Evolutionary conservation across 2,888 invertebrate species (phyloP), one percentile per base, ranked within the genome.

Genomic region (Allolobophora icterica): DNA sequence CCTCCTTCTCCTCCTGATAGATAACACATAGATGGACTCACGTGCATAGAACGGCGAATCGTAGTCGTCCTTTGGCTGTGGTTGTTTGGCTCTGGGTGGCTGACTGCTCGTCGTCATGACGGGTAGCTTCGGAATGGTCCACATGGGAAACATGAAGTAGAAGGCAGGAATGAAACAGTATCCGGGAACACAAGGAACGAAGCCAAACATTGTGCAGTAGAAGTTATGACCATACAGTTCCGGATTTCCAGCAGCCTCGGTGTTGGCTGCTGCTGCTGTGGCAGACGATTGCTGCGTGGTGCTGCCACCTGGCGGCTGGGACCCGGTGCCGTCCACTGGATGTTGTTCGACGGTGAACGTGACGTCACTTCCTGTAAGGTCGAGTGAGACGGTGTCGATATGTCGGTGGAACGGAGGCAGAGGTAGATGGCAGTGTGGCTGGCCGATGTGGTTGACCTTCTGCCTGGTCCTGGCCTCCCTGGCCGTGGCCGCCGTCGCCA

Each of bases 101-200:
- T 87, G 87, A 24, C 1, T 38, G 38, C 0, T 38, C 8, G 71
- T 34, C 42, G 34, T 33, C 13, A 30, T 96, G 93, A 97, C 97
- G 94, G 97, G 97, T 94, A 97, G 97, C 95, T 98, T 98, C 98
- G 96, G 92, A 97, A 97, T 45, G 95, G 97, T 90, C 90, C 90
- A 90, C 30, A 87, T 84, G 40, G 90, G 87, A 71, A 90, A 87
- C 40, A 71, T 90, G 87, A 87, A 90, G 87, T 90, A 90, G 84
- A 83, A 38, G 58, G 91, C 90, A 34, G 91, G 90, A 91, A 90
- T 90, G 90, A 90, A 71, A 45, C 89, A 90, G 45, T 91, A 91
- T 4, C 52, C 89, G 17, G 91, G 91, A 34, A 91, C 38, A 42
- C 45, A 91, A 3, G 91, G 91, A 58, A 91, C 83, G 52, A 90